Evolutionary conservation across 2,113 vertebrate genomes (phyloP), one percentile per base, ranked within the genome.

Genomic region (Nesoenas mayeri): DNA sequence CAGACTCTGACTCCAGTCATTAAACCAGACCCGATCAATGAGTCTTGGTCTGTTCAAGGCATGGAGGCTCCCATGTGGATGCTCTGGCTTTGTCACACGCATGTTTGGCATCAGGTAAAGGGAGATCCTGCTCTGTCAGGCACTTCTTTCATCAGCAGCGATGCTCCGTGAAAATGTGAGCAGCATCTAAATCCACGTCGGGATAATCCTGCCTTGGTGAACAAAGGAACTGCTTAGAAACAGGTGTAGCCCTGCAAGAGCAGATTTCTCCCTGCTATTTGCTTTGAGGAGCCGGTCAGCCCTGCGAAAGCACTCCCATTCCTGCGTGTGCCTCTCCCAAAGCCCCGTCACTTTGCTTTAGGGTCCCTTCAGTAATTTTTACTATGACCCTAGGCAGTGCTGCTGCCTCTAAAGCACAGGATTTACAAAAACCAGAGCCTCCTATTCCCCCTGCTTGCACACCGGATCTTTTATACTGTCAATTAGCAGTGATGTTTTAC

Each of bases 151-250:
- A 32, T 26, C 32, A 8, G 29, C 78, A 48, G 60, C 9, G 20
- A 5, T 83, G 84, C 51, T 9, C 82, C 1, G 9, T 78, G 72
- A 74, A 86, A 90, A 89, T 86, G 79, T 67, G 86, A 79, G 72
- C 87, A 38, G 31, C 66, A 9, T 75, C 86, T 82, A 74, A 89
- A 89, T 85, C 88, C 53, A 0, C 31, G 50, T 62, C 15, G 2
- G 79, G 72, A 48, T 94, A 64, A 91, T 89, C 79, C 89, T 53
- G 31, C 79, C 50, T 29, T 7, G 1, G 34, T n/a, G 84, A 96
- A 85, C 91, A 95, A 91, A 95, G 95, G 66, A 69, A 5, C 72
- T 95, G 93, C 91, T 72, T 89, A 56, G 85, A 80, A 85, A 88
- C 92, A 96, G 92, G 88, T 95, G 93, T 85, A 84, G 62, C 84